Percentiles rank a stretch among this genome's conserved stretches.
Evolutionary conservation across 2,888 invertebrate genomes (phyloP).

Genomic region (Alentia gelatinosa): DNA sequence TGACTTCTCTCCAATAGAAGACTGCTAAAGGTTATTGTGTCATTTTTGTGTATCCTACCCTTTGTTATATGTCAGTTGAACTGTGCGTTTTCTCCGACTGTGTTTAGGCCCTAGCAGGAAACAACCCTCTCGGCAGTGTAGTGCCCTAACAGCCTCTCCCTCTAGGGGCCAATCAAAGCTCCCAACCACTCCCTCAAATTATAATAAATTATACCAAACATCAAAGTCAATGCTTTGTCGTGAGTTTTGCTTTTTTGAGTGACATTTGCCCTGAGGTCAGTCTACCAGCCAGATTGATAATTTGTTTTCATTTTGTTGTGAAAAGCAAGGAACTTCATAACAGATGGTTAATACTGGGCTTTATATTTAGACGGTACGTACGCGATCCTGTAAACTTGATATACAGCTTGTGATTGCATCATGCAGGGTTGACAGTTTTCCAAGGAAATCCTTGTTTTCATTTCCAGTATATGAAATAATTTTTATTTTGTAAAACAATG

Average conservation of each 20-base stretch:
- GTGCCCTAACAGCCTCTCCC: background rate
- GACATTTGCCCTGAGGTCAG: no score
- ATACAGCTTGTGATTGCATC: no score
- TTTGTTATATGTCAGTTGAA: conserved; percentile 44
- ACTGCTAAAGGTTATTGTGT: conserved; percentile 43
- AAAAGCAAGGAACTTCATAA: no score
- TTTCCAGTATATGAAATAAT: no score
- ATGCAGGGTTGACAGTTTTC: no score
- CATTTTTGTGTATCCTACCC: conserved; percentile 30
- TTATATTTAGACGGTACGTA: no score
- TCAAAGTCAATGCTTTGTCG: background rate
- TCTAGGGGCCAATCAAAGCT: conserved; percentile 1
- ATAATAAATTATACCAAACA: conserved; percentile 52
- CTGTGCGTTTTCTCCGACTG: conserved; percentile 37
- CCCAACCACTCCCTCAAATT: conserved; percentile 46
- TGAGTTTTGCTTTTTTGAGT: background rate
- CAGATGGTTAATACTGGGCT: no score
- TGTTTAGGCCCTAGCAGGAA: conserved; percentile 32
- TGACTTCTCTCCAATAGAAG: conserved; percentile 18
- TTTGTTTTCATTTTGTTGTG: no score
- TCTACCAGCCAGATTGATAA: no score
- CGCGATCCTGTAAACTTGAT: no score
- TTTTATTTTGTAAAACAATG: no score
- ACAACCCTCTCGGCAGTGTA: background rate
- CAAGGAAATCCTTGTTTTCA: no score